A percentile compares a stretch with the other conserved stretches of the same genome.
Evolutionary conservation across 2,113 vertebrate species (phyloP).

Genomic region (Vombatus ursinus): DNA sequence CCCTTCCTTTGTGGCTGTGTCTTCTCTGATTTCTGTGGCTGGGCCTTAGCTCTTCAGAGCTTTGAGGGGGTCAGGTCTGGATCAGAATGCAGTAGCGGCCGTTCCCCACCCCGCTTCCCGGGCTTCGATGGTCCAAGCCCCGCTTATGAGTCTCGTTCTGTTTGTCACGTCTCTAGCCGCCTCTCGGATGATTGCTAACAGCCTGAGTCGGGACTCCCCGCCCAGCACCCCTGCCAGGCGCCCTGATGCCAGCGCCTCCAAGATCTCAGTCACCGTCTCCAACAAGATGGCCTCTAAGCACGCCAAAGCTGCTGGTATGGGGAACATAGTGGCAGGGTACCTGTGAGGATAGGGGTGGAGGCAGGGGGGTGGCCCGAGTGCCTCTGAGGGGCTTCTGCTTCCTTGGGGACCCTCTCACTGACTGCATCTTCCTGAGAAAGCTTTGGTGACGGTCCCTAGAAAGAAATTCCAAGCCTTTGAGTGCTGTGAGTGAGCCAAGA

Average conservation of each 20-base stretch:
- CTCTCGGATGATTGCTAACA: slow-evolving; percentile 95
- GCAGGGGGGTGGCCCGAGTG: not conserved
- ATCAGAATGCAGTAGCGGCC: not conserved
- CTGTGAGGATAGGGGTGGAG: not conserved
- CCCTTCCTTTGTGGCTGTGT: accelerated
- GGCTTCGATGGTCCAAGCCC: not conserved
- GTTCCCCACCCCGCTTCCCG: accelerated
- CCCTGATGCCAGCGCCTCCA: slow-evolving; percentile 85
- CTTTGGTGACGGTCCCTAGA: not conserved
- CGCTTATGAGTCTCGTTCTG: not conserved
- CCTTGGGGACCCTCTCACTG: not conserved
- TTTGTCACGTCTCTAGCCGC: slow-evolving; percentile 84
- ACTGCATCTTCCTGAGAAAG: not conserved
- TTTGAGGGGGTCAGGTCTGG: not conserved
- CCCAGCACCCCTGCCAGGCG: slow-evolving; percentile 86
- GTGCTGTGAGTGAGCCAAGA: accelerated
- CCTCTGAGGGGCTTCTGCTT: not conserved
- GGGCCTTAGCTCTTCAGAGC: not conserved
- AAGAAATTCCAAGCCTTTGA: not conserved
- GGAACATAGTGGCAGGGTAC: not conserved
- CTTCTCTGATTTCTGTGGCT: not conserved
- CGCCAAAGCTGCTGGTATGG: slow-evolving; percentile 87
- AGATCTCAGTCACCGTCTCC: slow-evolving; percentile 93
- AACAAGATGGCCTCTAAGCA: slow-evolving; percentile 88
- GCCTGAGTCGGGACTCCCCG: slow-evolving; percentile 91